Percentiles rank a stretch among this genome's conserved stretches.
Evolutionary conservation across 2,888 invertebrate species (phyloP).

Genomic region (Nephrocerus scutellatus): DNA sequence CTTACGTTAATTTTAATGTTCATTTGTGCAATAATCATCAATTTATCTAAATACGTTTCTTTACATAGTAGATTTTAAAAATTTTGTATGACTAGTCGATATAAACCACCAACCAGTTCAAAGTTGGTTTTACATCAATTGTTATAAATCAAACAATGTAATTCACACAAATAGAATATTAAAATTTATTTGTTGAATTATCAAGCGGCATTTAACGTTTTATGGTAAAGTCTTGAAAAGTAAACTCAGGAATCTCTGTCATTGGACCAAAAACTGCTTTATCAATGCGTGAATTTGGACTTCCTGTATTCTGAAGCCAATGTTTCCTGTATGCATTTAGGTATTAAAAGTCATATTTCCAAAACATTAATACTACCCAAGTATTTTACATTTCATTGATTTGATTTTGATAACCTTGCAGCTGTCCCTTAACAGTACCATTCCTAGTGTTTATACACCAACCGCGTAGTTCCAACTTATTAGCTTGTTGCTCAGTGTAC

Average conservation of each 20-base stretch:
- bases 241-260: constrained; percentile 51
- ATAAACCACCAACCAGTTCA: too few relatives aligned
- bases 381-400: constrained; percentile 52
- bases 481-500: constrained; percentile 56
- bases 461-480: constrained; percentile 53
- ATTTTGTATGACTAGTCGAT: too few relatives aligned
- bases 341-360: neutral
- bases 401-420: constrained; percentile 53
- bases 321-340: constrained; percentile 31
- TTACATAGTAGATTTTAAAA: too few relatives aligned
- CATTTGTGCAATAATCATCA: too few relatives aligned
- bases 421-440: constrained; percentile 57
- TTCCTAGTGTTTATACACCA: constrained; percentile 62
- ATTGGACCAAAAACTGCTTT: constrained; percentile 63
- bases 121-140: too few relatives aligned
- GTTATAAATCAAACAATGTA: too few relatives aligned
- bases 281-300: constrained; percentile 66
- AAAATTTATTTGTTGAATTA: too few relatives aligned
- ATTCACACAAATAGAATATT: too few relatives aligned
- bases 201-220: constrained; percentile 35
- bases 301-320: constrained; percentile 59
- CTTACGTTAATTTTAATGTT: too few relatives aligned
- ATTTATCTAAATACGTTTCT: too few relatives aligned
- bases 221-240: constrained; percentile 51
- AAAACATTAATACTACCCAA: neutral